A percentile compares a stretch with the other conserved stretches of the same genome.
phyloP scores from a whole-genome alignment of 2,888 invertebrate species.

The Temnothorax ravouxi region DNA sequence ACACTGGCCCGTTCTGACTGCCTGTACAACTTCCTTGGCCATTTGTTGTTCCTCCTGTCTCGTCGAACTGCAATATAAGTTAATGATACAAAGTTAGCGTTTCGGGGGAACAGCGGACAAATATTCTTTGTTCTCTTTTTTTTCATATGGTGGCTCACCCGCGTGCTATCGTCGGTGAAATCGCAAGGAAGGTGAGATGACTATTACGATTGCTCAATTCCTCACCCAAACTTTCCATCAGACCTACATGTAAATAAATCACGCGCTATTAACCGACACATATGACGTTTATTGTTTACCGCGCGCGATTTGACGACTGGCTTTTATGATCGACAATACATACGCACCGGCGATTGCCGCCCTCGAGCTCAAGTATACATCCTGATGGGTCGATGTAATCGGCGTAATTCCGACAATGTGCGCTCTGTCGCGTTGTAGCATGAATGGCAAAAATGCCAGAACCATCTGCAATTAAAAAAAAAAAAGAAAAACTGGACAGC shows the following conservation, averaged over 20 bases:
- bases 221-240: slow-evolving; percentile 81
- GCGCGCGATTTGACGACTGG: slow-evolving; percentile 8
- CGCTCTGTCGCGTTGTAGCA: slow-evolving; percentile 78
- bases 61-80: slow-evolving; percentile 66
- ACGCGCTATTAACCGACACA: neutral
- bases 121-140: neutral
- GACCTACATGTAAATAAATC: slow-evolving; percentile 72
- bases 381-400: slow-evolving; percentile 75
- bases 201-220: slow-evolving; percentile 75
- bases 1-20: slow-evolving; percentile 79
- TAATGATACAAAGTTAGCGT: neutral
- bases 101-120: neutral
- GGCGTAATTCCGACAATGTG: slow-evolving; percentile 83
- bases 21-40: slow-evolving; percentile 81
- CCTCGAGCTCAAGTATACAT: slow-evolving; percentile 81
- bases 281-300: slow-evolving; percentile 8
- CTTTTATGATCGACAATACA: slow-evolving; percentile 37
- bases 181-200: slow-evolving; percentile 80
- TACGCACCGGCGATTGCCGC: slow-evolving; percentile 81
- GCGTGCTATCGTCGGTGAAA: slow-evolving; percentile 78
- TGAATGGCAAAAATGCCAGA: slow-evolving; percentile 82
- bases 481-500: neutral
- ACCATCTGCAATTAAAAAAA: slow-evolving; percentile 77
- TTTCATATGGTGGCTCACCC: slow-evolving; percentile 71
- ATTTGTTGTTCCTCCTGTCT: slow-evolving; percentile 77